phyloP scores from a whole-genome alignment of 2,113 vertebrate species.

The Elgaria multicarinata region DNA sequence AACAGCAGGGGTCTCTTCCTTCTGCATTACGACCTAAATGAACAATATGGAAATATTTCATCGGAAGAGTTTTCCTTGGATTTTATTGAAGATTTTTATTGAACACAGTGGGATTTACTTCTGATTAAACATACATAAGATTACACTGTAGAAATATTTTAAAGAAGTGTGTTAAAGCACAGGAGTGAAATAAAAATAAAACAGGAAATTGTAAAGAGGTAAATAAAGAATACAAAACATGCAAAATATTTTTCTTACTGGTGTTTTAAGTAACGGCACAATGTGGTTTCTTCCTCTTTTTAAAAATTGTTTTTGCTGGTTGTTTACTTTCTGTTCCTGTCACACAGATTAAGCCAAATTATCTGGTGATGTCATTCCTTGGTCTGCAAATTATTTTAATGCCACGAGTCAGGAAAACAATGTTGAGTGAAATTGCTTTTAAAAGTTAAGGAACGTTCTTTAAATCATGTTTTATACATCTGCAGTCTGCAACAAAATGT shows the following conservation, averaged over 20 bases:
- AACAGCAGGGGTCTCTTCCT: background rate
- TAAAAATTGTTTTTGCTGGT: background rate
- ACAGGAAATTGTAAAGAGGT: background rate
- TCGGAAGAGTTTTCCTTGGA: background rate
- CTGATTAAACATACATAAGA: no score
- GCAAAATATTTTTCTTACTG: background rate
- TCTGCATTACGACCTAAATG: background rate
- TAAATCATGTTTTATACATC: no score
- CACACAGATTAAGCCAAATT: constrained; percentile 8
- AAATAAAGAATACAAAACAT: background rate
- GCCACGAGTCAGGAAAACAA: background rate
- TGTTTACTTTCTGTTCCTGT: constrained; percentile 24
- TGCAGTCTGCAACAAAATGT: no score
- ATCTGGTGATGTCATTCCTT: background rate
- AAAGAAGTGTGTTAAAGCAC: background rate
- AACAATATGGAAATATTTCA: background rate
- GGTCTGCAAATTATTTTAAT: constrained; percentile 24
- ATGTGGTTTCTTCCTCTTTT: background rate
- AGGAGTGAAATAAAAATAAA: background rate
- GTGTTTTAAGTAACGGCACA: background rate
- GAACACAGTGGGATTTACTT: background rate
- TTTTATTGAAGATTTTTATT: background rate
- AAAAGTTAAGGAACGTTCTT: background rate
- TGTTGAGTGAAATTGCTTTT: background rate
- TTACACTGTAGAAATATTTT: background rate